These are phyloP conservation scores for Cervus canadensis DNA, from an alignment of 2,113 vertebrate species.

Conservation along the genomic window DNA sequence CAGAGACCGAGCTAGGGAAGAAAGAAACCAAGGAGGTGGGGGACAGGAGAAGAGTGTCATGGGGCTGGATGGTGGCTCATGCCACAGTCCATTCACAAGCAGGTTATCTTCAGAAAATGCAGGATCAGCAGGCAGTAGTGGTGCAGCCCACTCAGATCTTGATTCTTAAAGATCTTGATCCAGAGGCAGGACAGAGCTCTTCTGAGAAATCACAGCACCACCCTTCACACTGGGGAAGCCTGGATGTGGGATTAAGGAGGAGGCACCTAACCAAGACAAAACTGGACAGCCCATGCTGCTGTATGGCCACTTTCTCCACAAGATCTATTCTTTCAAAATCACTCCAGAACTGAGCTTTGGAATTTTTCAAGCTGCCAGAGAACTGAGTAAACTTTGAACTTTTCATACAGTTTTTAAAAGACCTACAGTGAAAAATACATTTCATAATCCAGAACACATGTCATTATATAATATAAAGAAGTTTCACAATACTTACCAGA, in stretches of 20 bases:
- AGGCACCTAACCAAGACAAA: neutral
- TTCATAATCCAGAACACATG: neutral
- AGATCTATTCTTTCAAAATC: neutral
- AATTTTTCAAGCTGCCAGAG: neutral
- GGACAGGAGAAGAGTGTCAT: rapidly evolving
- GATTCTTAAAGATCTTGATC: neutral
- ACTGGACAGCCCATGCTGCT: rapidly evolving
- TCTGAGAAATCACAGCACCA: neutral
- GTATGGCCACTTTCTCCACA: neutral
- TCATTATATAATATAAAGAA: neutral
- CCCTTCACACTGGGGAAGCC: neutral
- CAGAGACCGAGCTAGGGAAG: neutral
- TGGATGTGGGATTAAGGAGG: neutral
- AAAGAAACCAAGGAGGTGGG: neutral
- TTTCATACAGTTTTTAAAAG: neutral
- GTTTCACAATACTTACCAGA: neutral
- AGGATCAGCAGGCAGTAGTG: neutral
- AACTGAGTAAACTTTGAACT: neutral
- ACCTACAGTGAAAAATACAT: neutral
- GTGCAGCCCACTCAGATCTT: neutral
- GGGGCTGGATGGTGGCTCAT: neutral
- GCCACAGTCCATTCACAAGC: neutral
- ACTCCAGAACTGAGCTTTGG: neutral
- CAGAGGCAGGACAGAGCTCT: neutral
- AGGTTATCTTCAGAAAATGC: neutral